Conservation (phyloP, 2,113 vertebrate species). For the Pygoscelis antarcticus region DNA sequence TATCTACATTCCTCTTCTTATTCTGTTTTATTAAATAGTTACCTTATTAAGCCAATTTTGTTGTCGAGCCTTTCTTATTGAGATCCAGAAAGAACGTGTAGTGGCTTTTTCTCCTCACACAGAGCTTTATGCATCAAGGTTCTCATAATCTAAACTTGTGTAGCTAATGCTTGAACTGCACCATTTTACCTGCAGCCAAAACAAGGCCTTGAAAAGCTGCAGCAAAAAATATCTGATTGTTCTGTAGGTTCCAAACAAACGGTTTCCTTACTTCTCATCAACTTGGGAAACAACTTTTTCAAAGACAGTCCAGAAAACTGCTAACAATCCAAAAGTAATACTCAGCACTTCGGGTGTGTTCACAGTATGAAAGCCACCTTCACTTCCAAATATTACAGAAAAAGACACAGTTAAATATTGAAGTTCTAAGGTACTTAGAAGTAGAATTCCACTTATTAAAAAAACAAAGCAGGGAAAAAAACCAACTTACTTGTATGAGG, state of each 20-base stretch:
- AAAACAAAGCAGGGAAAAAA: neutral
- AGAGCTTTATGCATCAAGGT: neutral
- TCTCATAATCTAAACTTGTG: neutral
- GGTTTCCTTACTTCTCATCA: neutral
- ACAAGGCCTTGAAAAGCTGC: neutral
- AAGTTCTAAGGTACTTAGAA: neutral
- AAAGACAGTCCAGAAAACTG: neutral
- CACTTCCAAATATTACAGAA: neutral
- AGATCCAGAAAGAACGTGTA: neutral
- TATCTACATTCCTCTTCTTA: neutral
- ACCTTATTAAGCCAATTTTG: neutral
- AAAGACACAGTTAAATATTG: neutral
- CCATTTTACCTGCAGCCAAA: neutral
- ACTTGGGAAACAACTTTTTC: neutral
- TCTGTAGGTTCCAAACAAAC: neutral
- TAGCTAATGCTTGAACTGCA: neutral
- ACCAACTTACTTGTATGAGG: constrained; percentile 91
- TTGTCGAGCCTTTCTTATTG: accelerated
- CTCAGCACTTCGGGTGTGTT: neutral
- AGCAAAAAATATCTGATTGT: neutral
- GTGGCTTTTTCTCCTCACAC: accelerated
- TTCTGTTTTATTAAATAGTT: neutral
- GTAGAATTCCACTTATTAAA: neutral
- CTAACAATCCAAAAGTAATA: neutral
- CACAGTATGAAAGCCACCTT: neutral